Evolutionary conservation across 1,140 invertebrate species (phyloP).

Genomic region (Atta cephalotes): DNA sequence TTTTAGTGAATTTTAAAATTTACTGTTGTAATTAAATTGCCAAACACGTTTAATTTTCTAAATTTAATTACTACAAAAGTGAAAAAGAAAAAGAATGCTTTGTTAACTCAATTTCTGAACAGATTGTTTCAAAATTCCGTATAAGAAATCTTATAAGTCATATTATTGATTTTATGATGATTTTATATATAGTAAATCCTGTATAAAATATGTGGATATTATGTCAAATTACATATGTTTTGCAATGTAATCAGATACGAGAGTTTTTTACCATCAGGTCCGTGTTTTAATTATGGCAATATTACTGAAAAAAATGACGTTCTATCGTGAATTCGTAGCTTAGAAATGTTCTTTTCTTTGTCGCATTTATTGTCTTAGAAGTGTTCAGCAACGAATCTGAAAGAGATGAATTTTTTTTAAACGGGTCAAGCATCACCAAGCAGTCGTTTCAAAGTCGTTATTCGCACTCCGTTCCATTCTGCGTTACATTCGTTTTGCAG

Average conservation of each 20-base stretch:
- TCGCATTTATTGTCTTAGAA: background rate
- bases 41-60: background rate
- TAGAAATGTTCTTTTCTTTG: conserved; percentile 8
- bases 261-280: conserved; percentile 15
- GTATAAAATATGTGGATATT: background rate
- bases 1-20: background rate
- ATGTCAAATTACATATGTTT: background rate
- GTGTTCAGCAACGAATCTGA: conserved; percentile 62
- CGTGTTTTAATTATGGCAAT: background rate
- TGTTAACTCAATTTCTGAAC: background rate
- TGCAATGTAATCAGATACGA: background rate
- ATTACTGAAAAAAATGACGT: conserved; percentile 36
- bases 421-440: conserved; percentile 61
- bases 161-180: background rate
- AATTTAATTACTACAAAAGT: background rate
- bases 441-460: conserved; percentile 13
- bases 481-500: conserved; percentile 27
- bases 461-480: conserved; percentile 16
- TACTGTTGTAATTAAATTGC: background rate
- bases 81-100: background rate
- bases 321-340: conserved; percentile 16
- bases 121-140: background rate
- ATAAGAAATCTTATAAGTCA: background rate
- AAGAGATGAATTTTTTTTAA: conserved; percentile 72
- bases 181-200: background rate